Evolutionary conservation across 2,888 invertebrate genomes (phyloP), one percentile per base, ranked within the genome.

Genomic region (Trissoscelio sp.): DNA sequence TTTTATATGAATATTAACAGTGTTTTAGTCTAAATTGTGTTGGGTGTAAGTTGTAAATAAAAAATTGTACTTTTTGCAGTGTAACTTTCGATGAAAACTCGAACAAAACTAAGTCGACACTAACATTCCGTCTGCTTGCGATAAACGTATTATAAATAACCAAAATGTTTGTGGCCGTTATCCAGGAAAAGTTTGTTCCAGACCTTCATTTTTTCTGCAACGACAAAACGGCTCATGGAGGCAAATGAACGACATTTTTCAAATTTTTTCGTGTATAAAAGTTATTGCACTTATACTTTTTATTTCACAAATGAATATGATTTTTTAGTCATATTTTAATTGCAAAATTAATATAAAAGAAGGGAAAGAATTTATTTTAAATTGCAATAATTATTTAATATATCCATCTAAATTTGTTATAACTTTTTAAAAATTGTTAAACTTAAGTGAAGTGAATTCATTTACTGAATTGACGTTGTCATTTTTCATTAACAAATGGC

Each of bases 401-500:
- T n/a, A 34, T 34, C 9, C 34, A 34, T 3, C 2, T 2, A 34
- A 34, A 34, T 34, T 6, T 34, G 9, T 2, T 34, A 6, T 9
- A 4, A 9, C 11, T 3, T 11, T 34, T 34, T n/a, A n/a, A n/a
- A n/a, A n/a, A n/a, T 12, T 14, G n/a, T 44, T 18, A 44, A 31
- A 34, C 18, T 9, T 0, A 55, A 2, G 34, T 34, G 16, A 34
- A 55, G 4, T 2, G 18, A 55, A n/a, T n/a, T 28, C 53, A 53
- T 31, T 1, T 14, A 55, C 18, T 55, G 12, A 39, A 39, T 22
- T 22, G n/a, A 20, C 16, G 14, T 39, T n/a, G 57, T 39, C 57
- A 58, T 18, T 39, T 58, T 58, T 60, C 60, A 60, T 60, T 60
- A 60, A 60, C 7, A 60, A 60, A 60, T 60, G 60, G 42, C 60